Evolutionary conservation across 2,888 invertebrate species (phyloP).

Genomic region (Drymonia ruficornis): DNA sequence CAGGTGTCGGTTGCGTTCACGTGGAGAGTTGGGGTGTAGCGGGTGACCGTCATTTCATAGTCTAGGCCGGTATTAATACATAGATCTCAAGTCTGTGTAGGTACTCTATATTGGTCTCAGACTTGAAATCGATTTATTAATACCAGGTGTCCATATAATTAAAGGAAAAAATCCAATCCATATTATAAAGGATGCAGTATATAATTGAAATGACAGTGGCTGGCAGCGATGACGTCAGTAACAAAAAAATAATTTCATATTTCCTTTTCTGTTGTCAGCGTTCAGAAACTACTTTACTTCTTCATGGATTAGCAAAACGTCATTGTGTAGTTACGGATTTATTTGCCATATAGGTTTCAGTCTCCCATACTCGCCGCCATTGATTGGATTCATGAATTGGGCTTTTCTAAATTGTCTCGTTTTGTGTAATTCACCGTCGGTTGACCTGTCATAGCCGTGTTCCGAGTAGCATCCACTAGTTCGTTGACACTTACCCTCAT

Average conservation of each 20-base stretch:
- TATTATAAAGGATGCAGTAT: not conserved
- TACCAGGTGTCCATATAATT: too few relatives aligned
- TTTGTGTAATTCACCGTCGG: slow-evolving; percentile 39
- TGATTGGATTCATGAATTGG: slow-evolving; percentile 34
- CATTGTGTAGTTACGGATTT: not conserved
- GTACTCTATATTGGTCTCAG: too few relatives aligned
- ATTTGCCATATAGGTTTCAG: not conserved
- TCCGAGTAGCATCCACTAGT: slow-evolving; percentile 38
- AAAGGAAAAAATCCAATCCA: too few relatives aligned
- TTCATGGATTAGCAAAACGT: too few relatives aligned
- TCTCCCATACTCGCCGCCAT: slow-evolving; percentile 39
- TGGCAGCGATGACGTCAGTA: not conserved
- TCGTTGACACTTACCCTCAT: slow-evolving; percentile 39
- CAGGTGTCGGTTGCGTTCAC: not conserved
- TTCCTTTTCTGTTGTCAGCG: too few relatives aligned
- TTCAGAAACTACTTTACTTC: too few relatives aligned
- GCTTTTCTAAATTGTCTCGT: slow-evolving; percentile 30
- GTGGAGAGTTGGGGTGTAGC: not conserved
- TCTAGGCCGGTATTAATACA: too few relatives aligned
- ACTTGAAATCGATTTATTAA: too few relatives aligned
- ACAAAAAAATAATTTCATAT: not conserved
- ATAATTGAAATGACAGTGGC: not conserved
- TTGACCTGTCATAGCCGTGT: slow-evolving; percentile 27
- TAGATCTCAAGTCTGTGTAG: too few relatives aligned
- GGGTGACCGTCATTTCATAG: not conserved